Evolutionary conservation across 2,888 invertebrate genomes (phyloP), one percentile per base, ranked within the genome.

Genomic region (Cynaeus angustus): DNA sequence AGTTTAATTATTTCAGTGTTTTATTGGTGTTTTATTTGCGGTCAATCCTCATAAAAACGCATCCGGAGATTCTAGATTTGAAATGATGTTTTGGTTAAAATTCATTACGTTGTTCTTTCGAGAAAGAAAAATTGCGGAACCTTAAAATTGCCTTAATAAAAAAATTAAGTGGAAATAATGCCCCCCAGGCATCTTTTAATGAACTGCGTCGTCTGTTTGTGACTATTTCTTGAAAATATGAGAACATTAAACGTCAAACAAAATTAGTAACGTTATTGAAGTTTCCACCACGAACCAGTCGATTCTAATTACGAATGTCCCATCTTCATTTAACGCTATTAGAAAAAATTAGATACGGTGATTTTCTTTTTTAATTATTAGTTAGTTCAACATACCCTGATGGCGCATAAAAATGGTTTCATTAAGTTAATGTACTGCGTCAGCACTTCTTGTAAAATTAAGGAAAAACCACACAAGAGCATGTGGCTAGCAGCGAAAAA

Each of bases 361-460:
- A 26, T 26, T 56, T 12, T 12, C 10, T 3, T 55, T 14, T 41
- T 56, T 56, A 56, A 56, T 56, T 59, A 59, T 59, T 59, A 59
- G 61, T 50, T 61, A 26, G 48, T 61, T 59, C 30, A 46, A 33
- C 6, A 26, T 59, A 37, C 26, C 50, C 61, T 50, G 61, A 37
- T 48, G 61, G 50, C 50, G 61, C 61, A 50, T 61, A 61, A 61
- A 50, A 61, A 61, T 61, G 3, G 61, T 48, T 48, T 61, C 48
- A 61, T 61, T 61, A 61, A 33, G 12, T 10, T 38, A 61, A 61
- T 61, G 61, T 33, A 26, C 16, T 61, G 48, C 61, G 61, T 61
- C 61, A 61, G 61, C 61, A 61, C 48, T 61, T 61, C 61, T 61
- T 61, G 30, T 28, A 30, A 59, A 58, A 45, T 45, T 61, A 48